Evolutionary conservation across 2,113 vertebrate genomes (phyloP).

Genomic region (Heterotis niloticus): DNA sequence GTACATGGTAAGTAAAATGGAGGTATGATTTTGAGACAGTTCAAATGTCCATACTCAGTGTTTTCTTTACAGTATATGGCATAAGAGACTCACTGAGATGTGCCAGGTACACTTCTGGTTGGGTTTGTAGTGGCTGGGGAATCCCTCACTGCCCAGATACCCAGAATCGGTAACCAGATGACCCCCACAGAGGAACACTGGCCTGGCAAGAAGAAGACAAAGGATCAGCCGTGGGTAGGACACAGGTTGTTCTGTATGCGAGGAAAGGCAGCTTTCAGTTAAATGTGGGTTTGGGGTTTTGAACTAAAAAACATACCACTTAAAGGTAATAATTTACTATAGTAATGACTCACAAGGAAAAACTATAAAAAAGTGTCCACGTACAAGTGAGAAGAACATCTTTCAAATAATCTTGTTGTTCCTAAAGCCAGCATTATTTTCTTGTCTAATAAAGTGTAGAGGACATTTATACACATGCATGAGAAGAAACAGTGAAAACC

Average conservation of each 20-base stretch:
- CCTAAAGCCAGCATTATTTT: background rate
- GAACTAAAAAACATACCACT: too few relatives aligned
- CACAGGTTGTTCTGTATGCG: background rate
- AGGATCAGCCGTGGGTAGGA: background rate
- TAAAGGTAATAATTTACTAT: too few relatives aligned
- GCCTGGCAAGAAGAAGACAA: slow-evolving; percentile 54
- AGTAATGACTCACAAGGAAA: too few relatives aligned
- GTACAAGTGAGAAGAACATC: background rate
- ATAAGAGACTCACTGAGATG: slow-evolving; percentile 71
- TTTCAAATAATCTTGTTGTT: too few relatives aligned
- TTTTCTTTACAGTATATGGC: background rate
- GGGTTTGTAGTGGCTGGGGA: slow-evolving; percentile 76
- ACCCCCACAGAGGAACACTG: slow-evolving; percentile 79
- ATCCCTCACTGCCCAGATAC: slow-evolving; percentile 81
- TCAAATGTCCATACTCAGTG: too few relatives aligned
- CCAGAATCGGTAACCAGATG: slow-evolving; percentile 74
- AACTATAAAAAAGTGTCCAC: background rate
- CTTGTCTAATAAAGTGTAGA: slow-evolving; percentile 3
- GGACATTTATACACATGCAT: background rate
- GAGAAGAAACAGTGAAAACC: too few relatives aligned
- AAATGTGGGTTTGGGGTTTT: too few relatives aligned
- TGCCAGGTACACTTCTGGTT: slow-evolving; percentile 81
- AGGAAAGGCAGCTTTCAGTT: too few relatives aligned
- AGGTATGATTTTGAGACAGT: too few relatives aligned
- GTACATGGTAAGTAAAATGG: too few relatives aligned